A percentile compares a stretch with the other conserved stretches of the same genome.
Conservation (phyloP, 92 coral and sea anemone genomes). For the Epizoanthus scotinus region DNA sequence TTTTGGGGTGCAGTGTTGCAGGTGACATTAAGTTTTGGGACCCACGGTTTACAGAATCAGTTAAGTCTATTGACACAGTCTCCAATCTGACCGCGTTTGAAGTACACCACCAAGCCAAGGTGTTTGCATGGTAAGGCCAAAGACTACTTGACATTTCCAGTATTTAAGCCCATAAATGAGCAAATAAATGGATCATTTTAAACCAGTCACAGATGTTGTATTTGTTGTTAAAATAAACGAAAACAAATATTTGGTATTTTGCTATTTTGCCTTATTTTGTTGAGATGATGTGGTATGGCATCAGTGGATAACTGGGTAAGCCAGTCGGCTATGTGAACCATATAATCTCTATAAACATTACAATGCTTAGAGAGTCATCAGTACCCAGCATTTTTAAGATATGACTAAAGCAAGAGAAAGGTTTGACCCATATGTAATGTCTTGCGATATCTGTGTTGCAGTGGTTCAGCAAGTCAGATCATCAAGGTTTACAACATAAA, state of each 20-base stretch:
- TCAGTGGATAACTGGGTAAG: too few relatives aligned
- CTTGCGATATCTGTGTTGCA: conserved; percentile 22
- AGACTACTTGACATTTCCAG: not conserved
- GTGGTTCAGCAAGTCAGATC: conserved; percentile 95
- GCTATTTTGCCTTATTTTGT: too few relatives aligned
- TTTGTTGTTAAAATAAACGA: too few relatives aligned
- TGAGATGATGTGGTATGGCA: not conserved
- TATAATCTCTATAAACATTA: too few relatives aligned
- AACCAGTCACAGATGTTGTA: too few relatives aligned
- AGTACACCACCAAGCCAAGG: conserved; percentile 91
- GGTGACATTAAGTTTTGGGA: conserved; percentile 96
- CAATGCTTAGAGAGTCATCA: too few relatives aligned
- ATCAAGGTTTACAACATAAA: conserved; percentile 78
- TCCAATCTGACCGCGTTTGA: conserved; percentile 86
- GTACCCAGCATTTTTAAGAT: too few relatives aligned
- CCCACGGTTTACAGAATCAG: conserved; percentile 95
- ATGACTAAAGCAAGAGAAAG: too few relatives aligned
- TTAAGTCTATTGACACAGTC: conserved; percentile 76
- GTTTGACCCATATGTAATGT: too few relatives aligned
- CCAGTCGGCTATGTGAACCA: too few relatives aligned
- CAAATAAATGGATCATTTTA: too few relatives aligned
- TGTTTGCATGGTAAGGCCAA: conserved; percentile 76
- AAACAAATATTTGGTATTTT: too few relatives aligned
- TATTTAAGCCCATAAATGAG: not conserved
- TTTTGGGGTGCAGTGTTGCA: conserved; percentile 68